These are phyloP conservation scores for Crocuta crocuta DNA, from an alignment of 2,113 vertebrate species.

Conservation along the genomic window DNA sequence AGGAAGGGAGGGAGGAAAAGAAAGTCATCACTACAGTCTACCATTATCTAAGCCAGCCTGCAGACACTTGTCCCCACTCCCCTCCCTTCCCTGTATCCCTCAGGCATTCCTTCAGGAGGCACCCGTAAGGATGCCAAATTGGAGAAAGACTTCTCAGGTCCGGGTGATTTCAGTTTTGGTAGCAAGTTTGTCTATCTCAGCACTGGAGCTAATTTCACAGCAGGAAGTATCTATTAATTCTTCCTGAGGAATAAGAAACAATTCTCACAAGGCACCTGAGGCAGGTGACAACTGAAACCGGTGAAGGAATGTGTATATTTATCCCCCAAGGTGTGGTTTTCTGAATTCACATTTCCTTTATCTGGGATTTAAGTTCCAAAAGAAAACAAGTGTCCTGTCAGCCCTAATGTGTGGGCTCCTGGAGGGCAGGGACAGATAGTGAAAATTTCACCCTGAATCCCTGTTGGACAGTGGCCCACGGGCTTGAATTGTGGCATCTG, in stretches of 20 bases:
- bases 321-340: neutral
- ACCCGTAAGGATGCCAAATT: neutral
- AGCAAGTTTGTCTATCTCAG: neutral
- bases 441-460: neutral
- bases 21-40: neutral
- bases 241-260: slow-evolving; percentile 6
- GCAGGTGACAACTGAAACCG: neutral
- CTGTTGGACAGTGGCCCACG: neutral
- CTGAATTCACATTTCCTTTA: neutral
- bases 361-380: neutral
- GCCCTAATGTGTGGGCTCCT: neutral
- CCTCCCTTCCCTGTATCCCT: neutral
- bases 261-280: neutral
- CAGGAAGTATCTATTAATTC: neutral
- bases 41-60: neutral
- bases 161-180: neutral
- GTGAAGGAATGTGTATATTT: neutral
- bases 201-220: neutral
- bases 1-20: no score
- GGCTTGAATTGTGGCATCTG: slow-evolving; percentile 28
- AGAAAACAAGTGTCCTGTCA: neutral
- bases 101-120: neutral
- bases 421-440: neutral
- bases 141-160: neutral
- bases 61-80: neutral